Base-by-base conservation (phyloP, 2,888 invertebrate genomes). In the Tinea trinotella region DNA sequence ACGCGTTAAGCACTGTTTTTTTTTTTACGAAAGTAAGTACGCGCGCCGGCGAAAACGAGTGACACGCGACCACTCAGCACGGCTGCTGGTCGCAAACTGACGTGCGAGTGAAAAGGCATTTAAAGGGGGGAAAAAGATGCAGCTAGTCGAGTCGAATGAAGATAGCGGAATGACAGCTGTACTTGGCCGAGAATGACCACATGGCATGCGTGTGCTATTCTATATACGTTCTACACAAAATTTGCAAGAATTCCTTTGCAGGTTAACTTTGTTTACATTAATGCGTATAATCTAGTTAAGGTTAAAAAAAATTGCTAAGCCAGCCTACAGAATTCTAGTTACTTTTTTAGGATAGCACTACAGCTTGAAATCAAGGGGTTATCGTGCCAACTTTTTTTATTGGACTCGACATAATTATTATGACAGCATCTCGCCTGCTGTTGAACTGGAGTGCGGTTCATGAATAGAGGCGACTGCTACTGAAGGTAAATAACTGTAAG, bases 151-250 rank as follows among this genome's bases (percentile, higher is more conserved):
- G n/a, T n/a, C n/a, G 64, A 64, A 65, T 71, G 74, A 78, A 79
- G 77, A 74, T 77, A 71, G 76, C 70, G 66, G 68, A 63, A 60
- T 63, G 61, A 59, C 53, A 60, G 59, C 64, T 63, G 61, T 50
- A 64, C 61, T 62, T 71, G 73, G 70, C 71, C 71, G 72, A 70
- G 71, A 77, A 73, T 81, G 81, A 82, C 80, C 83, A 84, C 81
- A 82, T 82, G 80, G 79, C 71, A 73, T 71, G 76, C 74, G 74
- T 76, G 50, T 50, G 6, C 36, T 36, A 36, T 12, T n/a, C 36
- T 9, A 36, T 36, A 7, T 24, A 24, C 24, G 9, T 40, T 40
- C 30, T 10, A 13, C n/a, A 40, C 40, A 40, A 40, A 24, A 40
- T 40, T 40, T 15, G 40, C 40, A 40, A 40, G 5, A 40, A 40